Evolutionary conservation across 2,888 invertebrate genomes (phyloP).

Genomic region (Reticulitermes lucifugus): DNA sequence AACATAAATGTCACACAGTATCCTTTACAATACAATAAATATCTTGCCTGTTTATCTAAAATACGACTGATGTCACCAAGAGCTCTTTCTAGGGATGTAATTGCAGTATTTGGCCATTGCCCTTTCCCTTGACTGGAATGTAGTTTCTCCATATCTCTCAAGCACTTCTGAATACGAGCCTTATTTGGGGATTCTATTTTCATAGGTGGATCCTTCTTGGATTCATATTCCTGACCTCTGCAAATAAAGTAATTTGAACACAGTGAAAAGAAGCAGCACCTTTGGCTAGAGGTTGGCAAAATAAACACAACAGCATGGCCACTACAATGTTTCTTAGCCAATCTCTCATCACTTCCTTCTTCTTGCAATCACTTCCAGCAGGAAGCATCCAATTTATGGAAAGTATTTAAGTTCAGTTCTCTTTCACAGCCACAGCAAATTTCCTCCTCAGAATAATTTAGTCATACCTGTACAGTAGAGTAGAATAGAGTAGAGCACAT

Average conservation of each 20-base stretch:
- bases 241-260: constrained; percentile 45
- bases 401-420: too few species aligned
- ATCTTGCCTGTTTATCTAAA: constrained; percentile 66
- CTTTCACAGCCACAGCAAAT: too few species aligned
- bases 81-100: constrained; percentile 68
- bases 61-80: constrained; percentile 69
- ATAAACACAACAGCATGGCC: too few species aligned
- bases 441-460: too few species aligned
- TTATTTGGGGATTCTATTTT: constrained; percentile 62
- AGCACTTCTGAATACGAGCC: constrained; percentile 63
- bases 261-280: too few species aligned
- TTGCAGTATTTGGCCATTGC: constrained; percentile 67
- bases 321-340: too few species aligned
- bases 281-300: too few species aligned
- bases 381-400: too few species aligned
- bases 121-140: constrained; percentile 64
- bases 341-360: too few species aligned
- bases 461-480: too few species aligned
- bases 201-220: constrained; percentile 60
- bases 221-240: constrained; percentile 72
- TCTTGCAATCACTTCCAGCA: too few species aligned
- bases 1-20: neutral
- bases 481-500: too few species aligned
- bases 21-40: neutral
- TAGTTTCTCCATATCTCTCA: constrained; percentile 68